Evolutionary conservation across 2,797 vertebrate genomes (phyloP).

Genomic region (Odontamblyopus rebecca): DNA sequence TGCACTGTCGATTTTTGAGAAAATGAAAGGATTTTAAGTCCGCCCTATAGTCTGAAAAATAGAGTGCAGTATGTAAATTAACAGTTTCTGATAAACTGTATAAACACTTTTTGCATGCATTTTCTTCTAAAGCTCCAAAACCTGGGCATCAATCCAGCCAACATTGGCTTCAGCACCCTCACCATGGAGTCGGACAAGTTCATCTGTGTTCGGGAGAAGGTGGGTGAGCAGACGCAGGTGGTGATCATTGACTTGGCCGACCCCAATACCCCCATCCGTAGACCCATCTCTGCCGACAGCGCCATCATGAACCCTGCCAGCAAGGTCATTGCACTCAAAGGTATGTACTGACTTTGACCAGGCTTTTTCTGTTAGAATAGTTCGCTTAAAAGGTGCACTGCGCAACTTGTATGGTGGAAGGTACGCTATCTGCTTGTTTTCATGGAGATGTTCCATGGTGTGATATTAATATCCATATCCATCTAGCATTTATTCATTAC

Average conservation of each 20-base stretch:
- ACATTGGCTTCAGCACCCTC: conserved; percentile 98
- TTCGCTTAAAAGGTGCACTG: not conserved
- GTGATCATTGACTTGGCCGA: conserved; percentile 99
- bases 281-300: conserved; percentile 97
- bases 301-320: conserved; percentile 99
- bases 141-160: conserved; percentile 96
- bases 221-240: conserved; percentile 96
- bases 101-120: not conserved
- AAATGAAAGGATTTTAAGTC: no score
- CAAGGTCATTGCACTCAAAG: conserved; percentile 99
- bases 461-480: no score
- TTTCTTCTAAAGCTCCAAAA: conserved; percentile 89
- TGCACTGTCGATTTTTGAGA: no score
- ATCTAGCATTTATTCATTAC: no score
- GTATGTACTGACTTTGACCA: conserved; percentile 67
- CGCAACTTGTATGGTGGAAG: no score
- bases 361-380: conserved; percentile 16
- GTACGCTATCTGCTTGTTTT: no score
- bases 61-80: not conserved
- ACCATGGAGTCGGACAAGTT: conserved; percentile 99
- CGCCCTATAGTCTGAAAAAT: no score
- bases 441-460: no score
- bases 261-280: conserved; percentile 93
- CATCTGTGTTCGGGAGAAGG: conserved; percentile 98
- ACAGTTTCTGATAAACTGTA: not conserved